Conservation (phyloP, 1,140 invertebrate species). For the Panonychus citri region DNA sequence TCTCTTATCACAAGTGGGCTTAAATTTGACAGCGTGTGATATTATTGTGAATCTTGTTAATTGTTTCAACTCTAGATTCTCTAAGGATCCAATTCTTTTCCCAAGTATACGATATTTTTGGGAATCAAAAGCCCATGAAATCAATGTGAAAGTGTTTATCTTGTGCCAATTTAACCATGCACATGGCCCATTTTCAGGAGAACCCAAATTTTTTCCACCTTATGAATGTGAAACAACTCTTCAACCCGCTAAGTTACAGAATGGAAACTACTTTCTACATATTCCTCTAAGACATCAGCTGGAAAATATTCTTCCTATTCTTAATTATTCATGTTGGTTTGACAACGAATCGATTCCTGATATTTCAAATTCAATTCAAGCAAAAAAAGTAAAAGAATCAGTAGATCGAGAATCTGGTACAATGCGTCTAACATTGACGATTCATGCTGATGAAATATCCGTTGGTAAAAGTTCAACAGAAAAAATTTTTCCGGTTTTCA, state of each 20-base stretch:
- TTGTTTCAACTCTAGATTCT: no score
- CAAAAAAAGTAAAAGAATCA: not conserved
- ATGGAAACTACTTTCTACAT: not conserved
- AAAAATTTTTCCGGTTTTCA: not conserved
- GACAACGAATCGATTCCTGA: not conserved
- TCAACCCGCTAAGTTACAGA: not conserved
- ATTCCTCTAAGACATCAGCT: not conserved
- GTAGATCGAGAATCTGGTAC: not conserved
- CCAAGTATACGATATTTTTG: not conserved
- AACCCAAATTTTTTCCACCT: not conserved
- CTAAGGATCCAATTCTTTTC: no score
- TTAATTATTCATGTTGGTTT: not conserved
- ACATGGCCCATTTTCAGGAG: not conserved
- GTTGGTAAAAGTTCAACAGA: not conserved
- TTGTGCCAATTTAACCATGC: not conserved
- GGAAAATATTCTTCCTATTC: not conserved
- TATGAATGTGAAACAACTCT: not conserved
- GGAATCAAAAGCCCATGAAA: not conserved
- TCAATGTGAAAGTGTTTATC: not conserved
- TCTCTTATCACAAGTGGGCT: no score
- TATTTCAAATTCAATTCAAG: not conserved
- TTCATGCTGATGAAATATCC: not conserved
- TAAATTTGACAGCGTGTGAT: no score
- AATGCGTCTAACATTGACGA: not conserved
- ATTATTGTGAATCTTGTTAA: no score